Evolutionary conservation across 2,113 vertebrate species (phyloP), one percentile per base, ranked within the genome.

Genomic region (Aldabrachelys gigantea): DNA sequence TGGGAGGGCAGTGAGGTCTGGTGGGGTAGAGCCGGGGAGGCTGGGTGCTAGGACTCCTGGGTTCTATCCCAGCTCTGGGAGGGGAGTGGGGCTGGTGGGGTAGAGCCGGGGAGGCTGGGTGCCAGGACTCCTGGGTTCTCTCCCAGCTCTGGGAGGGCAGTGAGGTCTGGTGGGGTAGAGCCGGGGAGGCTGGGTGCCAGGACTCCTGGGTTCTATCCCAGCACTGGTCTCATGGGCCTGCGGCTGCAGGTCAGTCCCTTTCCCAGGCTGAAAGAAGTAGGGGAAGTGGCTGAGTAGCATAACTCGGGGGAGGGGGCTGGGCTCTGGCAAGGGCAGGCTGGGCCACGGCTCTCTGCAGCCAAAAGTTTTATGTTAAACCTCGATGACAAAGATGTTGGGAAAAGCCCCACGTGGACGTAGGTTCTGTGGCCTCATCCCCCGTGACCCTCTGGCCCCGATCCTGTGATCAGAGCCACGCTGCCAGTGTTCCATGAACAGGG

Each of bases 331-430:
- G 54, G 53, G 41, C 53, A 31, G 57, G 44, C 27, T 49, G 72
- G 41, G 78, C 56, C 24, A 31, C 29, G 12, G 27, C 11, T 29
- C 31, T 35, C 65, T 19, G 35, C 16, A 21, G 35, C 17, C 35
- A 8, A 9, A 21, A 17, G 17, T 19, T n/a, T 69, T 7, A n/a
- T 72, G 31, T n/a, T 72, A 10, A 38, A 38, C 65, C 8, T 72
- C n/a, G 9, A n/a, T 10, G 35, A n/a, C n/a, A n/a, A 31, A 69
- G 65, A 38, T 21, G 65, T 38, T 69, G 35, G 65, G 17, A 10
- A 69, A 38, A 38, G 35, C 65, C 35, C n/a, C 35, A 10, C 1
- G 5, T 1, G 19, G 35, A 10, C 5, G n/a, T 3, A 5, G n/a
- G 65, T 38, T 22, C 65, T 22, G 35, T 22, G 19, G 65, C 19